phyloP scores from a whole-genome alignment of 2,888 invertebrate species.

The Lasioglossum oenotherae region DNA sequence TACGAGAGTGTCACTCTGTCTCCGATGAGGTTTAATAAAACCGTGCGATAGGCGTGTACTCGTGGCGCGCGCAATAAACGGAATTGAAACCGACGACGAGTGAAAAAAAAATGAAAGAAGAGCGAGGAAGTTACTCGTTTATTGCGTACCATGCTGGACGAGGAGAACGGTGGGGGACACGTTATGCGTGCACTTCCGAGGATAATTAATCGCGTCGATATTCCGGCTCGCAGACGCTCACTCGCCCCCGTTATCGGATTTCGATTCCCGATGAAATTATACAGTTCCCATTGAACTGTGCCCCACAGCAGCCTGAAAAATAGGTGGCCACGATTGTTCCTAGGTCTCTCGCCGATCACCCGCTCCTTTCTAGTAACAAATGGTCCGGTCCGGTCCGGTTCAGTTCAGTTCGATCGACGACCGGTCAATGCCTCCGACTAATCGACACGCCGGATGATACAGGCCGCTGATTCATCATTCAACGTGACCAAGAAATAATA shows the following conservation, averaged over 20 bases:
- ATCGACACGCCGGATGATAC: not conserved
- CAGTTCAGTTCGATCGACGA: not conserved
- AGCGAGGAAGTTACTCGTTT: constrained; percentile 21
- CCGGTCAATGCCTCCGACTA: not conserved
- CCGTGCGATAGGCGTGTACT: constrained; percentile 1
- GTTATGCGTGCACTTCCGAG: constrained; percentile 29
- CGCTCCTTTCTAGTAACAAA: constrained; percentile 28
- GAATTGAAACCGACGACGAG: constrained; percentile 34
- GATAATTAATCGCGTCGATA: constrained; percentile 63
- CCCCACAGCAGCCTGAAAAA: constrained; percentile 42
- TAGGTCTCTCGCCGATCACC: constrained; percentile 31
- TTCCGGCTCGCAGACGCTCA: constrained; percentile 30
- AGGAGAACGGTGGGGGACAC: not conserved
- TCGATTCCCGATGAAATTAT: constrained; percentile 62
- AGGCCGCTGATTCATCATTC: constrained; percentile 26
- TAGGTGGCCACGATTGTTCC: constrained; percentile 36
- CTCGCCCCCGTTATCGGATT: constrained; percentile 54
- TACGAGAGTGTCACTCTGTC: constrained; percentile 4
- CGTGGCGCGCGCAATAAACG: constrained; percentile 35
- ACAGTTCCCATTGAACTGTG: constrained; percentile 34
- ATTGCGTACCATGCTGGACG: not conserved
- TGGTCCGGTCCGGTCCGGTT: constrained; percentile 13
- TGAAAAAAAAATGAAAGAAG: constrained; percentile 27
- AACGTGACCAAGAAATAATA: constrained; percentile 4
- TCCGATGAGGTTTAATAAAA: constrained; percentile 55